A percentile compares a stretch with the other conserved stretches of the same genome.
phyloP scores from a whole-genome alignment of 2,797 vertebrate genomes.

The Trematomus bernacchii region DNA sequence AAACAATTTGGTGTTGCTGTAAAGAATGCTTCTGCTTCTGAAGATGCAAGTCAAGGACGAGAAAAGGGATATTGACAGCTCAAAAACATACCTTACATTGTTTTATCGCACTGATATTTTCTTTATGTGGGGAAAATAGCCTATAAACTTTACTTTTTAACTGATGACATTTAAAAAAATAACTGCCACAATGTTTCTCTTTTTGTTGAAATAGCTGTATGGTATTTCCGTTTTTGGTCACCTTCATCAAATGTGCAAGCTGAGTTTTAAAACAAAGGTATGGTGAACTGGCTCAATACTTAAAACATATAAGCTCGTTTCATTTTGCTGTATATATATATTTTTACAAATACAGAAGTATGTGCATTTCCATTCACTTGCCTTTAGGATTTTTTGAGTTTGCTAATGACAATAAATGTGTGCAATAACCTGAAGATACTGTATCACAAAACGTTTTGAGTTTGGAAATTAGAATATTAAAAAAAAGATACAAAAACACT shows the following conservation, averaged over 20 bases:
- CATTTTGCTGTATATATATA: not conserved
- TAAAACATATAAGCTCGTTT: not conserved
- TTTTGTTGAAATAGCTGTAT: not conserved
- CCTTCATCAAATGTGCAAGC: not conserved
- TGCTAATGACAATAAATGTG: no score
- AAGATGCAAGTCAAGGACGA: not conserved
- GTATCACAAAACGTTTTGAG: not conserved
- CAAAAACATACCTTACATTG: not conserved
- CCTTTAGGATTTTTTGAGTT: not conserved
- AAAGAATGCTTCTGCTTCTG: not conserved
- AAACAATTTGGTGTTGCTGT: conserved; percentile 44
- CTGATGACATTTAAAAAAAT: not conserved
- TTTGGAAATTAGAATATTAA: not conserved
- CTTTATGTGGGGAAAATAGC: not conserved
- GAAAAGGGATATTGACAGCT: not conserved
- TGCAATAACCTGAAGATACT: not conserved
- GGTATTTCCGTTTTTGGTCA: not conserved
- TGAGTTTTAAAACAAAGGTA: not conserved
- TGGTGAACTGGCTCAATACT: not conserved
- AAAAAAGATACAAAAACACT: conserved; percentile 15
- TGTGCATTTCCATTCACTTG: no score
- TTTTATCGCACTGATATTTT: not conserved
- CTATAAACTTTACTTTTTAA: not conserved
- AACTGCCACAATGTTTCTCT: no score
- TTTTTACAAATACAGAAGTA: not conserved